phyloP scores from a whole-genome alignment of 2,888 invertebrate genomes.

The Philhelius pedissequus region DNA sequence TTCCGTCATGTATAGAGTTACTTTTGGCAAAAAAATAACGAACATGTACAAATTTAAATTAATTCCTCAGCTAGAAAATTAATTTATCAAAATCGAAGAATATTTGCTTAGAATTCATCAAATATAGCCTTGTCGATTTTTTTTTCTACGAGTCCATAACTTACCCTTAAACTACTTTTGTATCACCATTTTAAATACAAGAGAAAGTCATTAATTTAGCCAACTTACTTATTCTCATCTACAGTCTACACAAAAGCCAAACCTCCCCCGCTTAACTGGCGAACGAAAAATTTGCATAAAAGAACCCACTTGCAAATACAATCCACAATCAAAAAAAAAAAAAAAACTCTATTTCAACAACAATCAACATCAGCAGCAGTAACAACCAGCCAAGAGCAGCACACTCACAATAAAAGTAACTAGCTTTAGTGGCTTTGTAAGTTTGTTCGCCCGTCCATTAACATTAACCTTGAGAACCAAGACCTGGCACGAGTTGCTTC shows the following conservation, averaged over 20 bases:
- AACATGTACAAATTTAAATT: no score
- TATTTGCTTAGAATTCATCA: no score
- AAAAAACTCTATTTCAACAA: slow-evolving; percentile 32
- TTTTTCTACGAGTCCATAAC: not conserved
- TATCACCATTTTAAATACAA: not conserved
- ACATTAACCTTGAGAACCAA: slow-evolving; percentile 57
- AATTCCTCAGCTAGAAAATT: no score
- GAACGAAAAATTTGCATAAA: slow-evolving; percentile 41
- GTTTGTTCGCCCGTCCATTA: slow-evolving; percentile 55
- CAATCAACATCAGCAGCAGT: slow-evolving; percentile 11
- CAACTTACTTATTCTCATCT: not conserved
- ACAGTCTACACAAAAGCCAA: not conserved
- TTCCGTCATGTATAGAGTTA: no score
- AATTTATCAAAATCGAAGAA: no score
- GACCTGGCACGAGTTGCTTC: slow-evolving; percentile 61
- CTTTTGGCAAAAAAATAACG: no score
- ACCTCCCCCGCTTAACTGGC: slow-evolving; percentile 31
- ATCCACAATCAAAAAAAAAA: not conserved
- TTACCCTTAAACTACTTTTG: not conserved
- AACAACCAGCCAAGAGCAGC: slow-evolving; percentile 6
- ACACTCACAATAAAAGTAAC: slow-evolving; percentile 26
- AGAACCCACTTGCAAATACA: slow-evolving; percentile 51
- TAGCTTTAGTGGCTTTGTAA: slow-evolving; percentile 47
- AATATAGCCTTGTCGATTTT: no score
- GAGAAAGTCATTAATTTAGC: slow-evolving; percentile 20